Base-by-base conservation (phyloP, 2,797 vertebrate genomes). In the Geotrypetes seraphini region DNA sequence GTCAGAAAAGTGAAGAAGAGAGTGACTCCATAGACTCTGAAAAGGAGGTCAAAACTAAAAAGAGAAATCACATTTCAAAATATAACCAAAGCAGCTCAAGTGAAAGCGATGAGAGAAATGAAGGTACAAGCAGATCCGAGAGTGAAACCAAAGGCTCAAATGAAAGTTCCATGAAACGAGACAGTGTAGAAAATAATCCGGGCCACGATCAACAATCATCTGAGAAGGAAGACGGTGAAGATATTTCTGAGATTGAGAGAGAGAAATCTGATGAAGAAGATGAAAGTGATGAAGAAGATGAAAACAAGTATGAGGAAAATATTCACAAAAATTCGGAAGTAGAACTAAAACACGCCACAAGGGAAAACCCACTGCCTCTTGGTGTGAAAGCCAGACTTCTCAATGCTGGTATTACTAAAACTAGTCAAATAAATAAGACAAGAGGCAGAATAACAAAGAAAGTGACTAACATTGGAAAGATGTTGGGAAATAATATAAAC, bases 331-430 rank as follows among this genome's bases (percentile, higher is more conserved):
- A 23, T 13, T 10, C 34, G n/a, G 50, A 26, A 32, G 39, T 41
- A 16, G 42, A 35, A 13, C 54, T 60, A 3, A 33, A 54, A 28
- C 47, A 47, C 3, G 61, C 38, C 2, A 33, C n/a, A 51, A 55
- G 52, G 66, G 66, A 55, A 29, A 28, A 12, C 9, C 13, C 8
- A 7, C 22, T 71, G n/a, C 44, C 53, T 24, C 7, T 34, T 12
- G 57, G 41, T 38, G 34, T 35, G 17, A 63, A 60, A 49, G 39
- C 57, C 31, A 69, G 73, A 21, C 39, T 63, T 10, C 43, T 43
- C 9, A 26, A 19, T 0, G 0, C 10, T 33, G 2, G 2, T 5
- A 30, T 29, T 5, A 27, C 19, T 22, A 66, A 57, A 45, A 42
- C 39, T 12, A 29, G 49, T n/a, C 46, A 41, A 16, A 71, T 54